phyloP scores from a whole-genome alignment of 2,888 invertebrate species.

The Diaperis boleti region DNA sequence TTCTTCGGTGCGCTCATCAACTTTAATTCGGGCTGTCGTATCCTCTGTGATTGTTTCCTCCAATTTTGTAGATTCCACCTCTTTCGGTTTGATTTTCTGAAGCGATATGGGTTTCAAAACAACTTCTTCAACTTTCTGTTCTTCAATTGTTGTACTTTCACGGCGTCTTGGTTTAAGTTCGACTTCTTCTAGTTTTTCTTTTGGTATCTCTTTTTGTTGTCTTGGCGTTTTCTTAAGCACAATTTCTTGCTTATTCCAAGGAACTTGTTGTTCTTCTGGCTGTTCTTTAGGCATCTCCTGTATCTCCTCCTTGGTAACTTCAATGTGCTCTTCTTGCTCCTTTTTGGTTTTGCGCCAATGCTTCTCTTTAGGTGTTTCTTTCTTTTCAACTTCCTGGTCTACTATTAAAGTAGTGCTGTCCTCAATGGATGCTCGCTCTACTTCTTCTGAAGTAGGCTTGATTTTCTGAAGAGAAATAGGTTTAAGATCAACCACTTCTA shows the following conservation, averaged over 20 bases:
- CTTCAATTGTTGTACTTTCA: constrained; percentile 51
- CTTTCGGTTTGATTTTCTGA: constrained; percentile 43
- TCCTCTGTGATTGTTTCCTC: constrained; percentile 36
- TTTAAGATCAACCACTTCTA: constrained; percentile 53
- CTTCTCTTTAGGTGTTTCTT: constrained; percentile 12
- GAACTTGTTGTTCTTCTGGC: constrained; percentile 51
- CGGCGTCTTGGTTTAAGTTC: constrained; percentile 49
- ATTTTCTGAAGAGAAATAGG: constrained; percentile 45
- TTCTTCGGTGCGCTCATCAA: constrained; percentile 30
- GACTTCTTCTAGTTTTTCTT: constrained; percentile 53
- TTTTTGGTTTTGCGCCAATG: constrained; percentile 50
- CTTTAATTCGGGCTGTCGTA: constrained; percentile 28
- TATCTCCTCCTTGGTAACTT: constrained; percentile 26
- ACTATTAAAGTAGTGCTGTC: constrained; percentile 1
- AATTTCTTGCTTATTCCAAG: constrained; percentile 37
- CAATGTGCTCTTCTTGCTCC: constrained; percentile 41
- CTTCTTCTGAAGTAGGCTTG: constrained; percentile 22
- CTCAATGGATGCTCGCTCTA: neutral
- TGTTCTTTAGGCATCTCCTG: constrained; percentile 50
- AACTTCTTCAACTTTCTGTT: constrained; percentile 54
- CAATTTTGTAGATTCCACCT: constrained; percentile 35
- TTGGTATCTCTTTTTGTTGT: constrained; percentile 29
- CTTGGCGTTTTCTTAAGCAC: constrained; percentile 34
- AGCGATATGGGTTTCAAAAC: constrained; percentile 50
- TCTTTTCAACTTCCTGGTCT: constrained; percentile 25